Percentiles rank a stretch among this genome's conserved stretches.
phyloP scores from a whole-genome alignment of 2,888 invertebrate species.

The Chaitophorus viminalis region DNA sequence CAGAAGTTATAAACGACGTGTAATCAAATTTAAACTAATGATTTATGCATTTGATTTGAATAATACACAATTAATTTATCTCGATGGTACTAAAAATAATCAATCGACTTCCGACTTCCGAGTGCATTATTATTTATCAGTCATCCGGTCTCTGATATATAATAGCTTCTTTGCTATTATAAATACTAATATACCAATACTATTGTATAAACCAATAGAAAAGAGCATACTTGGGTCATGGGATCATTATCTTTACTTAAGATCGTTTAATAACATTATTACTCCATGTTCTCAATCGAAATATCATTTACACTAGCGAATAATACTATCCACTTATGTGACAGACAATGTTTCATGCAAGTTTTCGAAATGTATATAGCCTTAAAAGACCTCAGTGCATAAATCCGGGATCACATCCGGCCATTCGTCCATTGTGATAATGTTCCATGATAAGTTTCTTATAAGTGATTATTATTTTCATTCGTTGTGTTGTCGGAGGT shows the following conservation, averaged over 20 bases:
- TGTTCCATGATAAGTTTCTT: slow-evolving; percentile 2
- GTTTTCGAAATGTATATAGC: neutral
- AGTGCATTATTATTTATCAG: neutral
- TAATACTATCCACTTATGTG: neutral
- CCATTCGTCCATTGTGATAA: neutral
- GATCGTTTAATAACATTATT: neutral
- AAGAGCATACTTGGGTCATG: too few species aligned
- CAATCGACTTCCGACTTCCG: neutral
- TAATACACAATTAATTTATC: neutral
- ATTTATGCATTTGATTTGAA: neutral
- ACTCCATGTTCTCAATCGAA: neutral
- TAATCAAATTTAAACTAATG: neutral
- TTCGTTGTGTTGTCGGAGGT: neutral
- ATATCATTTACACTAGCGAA: neutral
- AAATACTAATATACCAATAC: too few species aligned
- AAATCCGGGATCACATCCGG: slow-evolving; percentile 3
- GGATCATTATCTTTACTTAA: neutral
- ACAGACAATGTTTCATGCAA: neutral
- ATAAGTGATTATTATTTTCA: slow-evolving; percentile 4
- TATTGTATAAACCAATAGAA: too few species aligned
- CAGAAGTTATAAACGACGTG: neutral
- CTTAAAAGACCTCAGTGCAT: neutral
- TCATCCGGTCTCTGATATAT: neutral
- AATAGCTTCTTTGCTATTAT: too few species aligned
- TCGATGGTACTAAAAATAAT: neutral